These are phyloP conservation scores for Premnoplex brunnescens DNA, from an alignment of 2,797 vertebrate species.

Conservation along the genomic window DNA sequence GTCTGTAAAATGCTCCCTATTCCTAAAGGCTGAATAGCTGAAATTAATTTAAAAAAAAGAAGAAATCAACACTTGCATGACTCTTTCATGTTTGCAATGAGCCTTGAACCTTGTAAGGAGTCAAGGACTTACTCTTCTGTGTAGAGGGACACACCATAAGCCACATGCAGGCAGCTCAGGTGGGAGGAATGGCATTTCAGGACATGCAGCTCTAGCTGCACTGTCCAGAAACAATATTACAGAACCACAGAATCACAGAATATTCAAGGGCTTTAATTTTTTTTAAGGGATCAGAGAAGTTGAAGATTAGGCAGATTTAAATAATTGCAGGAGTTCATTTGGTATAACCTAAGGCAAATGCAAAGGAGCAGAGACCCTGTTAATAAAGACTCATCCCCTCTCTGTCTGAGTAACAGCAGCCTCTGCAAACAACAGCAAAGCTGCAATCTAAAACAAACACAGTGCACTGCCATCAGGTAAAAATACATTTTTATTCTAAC, in stretches of 20 bases:
- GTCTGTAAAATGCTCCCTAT: not conserved
- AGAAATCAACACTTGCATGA: not conserved
- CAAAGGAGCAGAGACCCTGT: not conserved
- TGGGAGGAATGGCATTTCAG: not conserved
- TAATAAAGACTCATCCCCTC: not conserved
- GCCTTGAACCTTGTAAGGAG: not conserved
- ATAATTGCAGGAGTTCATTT: not conserved
- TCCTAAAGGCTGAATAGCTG: not conserved
- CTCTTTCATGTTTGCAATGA: not conserved
- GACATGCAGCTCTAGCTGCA: not conserved
- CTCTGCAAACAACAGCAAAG: not conserved
- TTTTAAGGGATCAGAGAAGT: not conserved
- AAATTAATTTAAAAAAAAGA: not conserved
- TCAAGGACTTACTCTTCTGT: not conserved
- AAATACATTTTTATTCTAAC: not conserved
- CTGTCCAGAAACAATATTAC: not conserved
- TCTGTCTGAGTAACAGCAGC: not conserved
- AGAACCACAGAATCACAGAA: not conserved
- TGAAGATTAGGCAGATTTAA: not conserved
- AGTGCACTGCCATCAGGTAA: not conserved
- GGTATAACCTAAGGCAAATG: not conserved
- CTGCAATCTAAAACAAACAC: not conserved
- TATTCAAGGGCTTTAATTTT: not conserved
- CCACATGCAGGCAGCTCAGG: accelerated
- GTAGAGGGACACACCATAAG: not conserved